Base-by-base conservation (phyloP, 1,140 invertebrate species). In the Neocloeon triangulifer region DNA sequence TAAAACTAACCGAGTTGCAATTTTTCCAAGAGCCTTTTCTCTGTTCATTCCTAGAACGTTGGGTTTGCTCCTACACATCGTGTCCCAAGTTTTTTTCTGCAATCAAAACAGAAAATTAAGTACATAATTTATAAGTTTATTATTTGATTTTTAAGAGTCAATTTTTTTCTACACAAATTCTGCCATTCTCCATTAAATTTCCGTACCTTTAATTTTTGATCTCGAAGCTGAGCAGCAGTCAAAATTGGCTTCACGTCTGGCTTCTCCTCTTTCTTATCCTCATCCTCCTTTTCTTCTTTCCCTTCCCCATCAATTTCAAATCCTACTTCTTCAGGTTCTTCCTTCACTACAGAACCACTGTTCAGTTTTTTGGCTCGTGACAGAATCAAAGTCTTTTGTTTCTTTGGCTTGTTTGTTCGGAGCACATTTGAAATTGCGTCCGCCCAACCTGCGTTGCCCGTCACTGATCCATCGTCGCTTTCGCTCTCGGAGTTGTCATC, bases 11-110 rank as follows among this genome's bases (percentile, higher is more conserved):
- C 58, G 64, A 34, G 79, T 86, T 12, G 82, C 82, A 41, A 88
- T 79, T 62, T 74, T 82, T 19, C 69, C 58, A 32, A 89, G 50
- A 26, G 62, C 55, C 41, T 62, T 66, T 53, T 89, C 84, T 38
- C 65, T 59, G 37, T 78, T 68, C 45, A 70, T 66, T 40, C 78
- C 67, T 37, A 64, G 50, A 38, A 74, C 58, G 32, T 67, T 64
- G 35, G 79, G 77, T 56, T 82, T 88, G 1, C 67, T 47, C 44
- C 78, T 58, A 33, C 74, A 56, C 45, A 68, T 64, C 21, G 69
- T 54, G 40, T 64, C 61, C 41, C 67, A 59, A 42, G 64, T 61
- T 45, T 58, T 58, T 59, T 58, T 69, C 59, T 62, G 43, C 35
- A 59, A 62, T 27, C 31, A 38, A 38, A 43, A n/a, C n/a, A n/a